Base-by-base conservation (phyloP, 2,797 vertebrate species). In the Microchirus variegatus region DNA sequence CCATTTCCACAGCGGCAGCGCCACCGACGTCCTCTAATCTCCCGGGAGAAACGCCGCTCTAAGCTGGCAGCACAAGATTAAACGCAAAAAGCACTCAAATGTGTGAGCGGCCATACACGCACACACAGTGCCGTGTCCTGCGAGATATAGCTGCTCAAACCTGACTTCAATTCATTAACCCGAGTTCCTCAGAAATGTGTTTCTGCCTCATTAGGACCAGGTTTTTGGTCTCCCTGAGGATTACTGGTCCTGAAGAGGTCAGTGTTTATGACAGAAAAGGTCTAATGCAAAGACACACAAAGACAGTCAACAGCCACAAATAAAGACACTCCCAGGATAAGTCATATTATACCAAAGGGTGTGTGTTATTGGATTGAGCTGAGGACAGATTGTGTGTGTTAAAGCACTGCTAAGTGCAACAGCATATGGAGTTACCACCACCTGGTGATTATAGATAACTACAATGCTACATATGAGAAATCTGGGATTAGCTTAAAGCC, bases 51-150 rank as follows among this genome's bases (percentile, higher is more conserved):
- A 77, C 15, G 59, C 59, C 7, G 48, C 80, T 83, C 69, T 82
- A 81, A 89, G 61, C 80, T 80, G 76, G 70, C 72, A 78, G 76
- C 65, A 48, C 63, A 77, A 80, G 87, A 86, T 89, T 86, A 87
- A 85, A 81, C 67, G 75, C 77, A 84, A 83, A 84, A 80, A 69
- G 73, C 78, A 81, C 74, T 82, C 56, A 64, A 76, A 80, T 70
- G 70, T 71, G 75, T 2, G 10, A 61, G 50, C 13, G n/a, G n/a
- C n/a, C n/a, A n/a, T n/a, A n/a, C n/a, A n/a, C n/a, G n/a, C n/a
- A n/a, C n/a, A n/a, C n/a, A n/a, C n/a, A n/a, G n/a, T n/a, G n/a
- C n/a, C n/a, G n/a, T n/a, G n/a, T n/a, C n/a, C n/a, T n/a, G n/a
- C n/a, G n/a, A n/a, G n/a, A n/a, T n/a, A n/a, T n/a, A n/a, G n/a